Percentiles rank a stretch among this genome's conserved stretches.
These are phyloP conservation scores for Agrochola circellaris DNA, from an alignment of 2,888 invertebrate species.

Conservation along the genomic window DNA sequence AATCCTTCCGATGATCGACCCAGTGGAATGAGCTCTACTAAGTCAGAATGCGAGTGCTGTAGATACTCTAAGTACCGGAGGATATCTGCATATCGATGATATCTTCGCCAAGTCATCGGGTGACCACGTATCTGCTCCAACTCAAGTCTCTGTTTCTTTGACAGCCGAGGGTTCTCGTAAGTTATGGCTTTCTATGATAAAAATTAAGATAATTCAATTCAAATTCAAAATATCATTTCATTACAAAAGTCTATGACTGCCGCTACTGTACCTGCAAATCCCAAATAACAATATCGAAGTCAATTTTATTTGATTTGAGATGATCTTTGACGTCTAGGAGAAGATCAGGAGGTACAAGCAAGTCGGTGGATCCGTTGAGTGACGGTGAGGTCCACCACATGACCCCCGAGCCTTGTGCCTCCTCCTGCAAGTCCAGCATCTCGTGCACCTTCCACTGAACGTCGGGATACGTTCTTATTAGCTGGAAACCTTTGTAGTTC, in stretches of 20 bases:
- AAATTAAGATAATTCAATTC: constrained; percentile 22
- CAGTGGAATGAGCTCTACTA: constrained; percentile 93
- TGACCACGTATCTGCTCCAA: constrained; percentile 91
- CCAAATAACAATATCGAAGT: constrained; percentile 92
- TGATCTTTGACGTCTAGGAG: constrained; percentile 91
- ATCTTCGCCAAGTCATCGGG: constrained; percentile 93
- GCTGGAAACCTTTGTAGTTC: constrained; percentile 90
- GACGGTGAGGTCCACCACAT: constrained; percentile 90
- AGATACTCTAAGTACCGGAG: constrained; percentile 93
- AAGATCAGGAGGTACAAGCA: constrained; percentile 93
- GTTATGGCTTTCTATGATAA: constrained; percentile 91
- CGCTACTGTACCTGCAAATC: constrained; percentile 92
- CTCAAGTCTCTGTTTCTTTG: constrained; percentile 91
- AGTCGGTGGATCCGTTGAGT: constrained; percentile 91
- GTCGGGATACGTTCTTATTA: constrained; percentile 86
- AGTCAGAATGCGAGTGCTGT: constrained; percentile 91
- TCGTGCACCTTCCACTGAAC: constrained; percentile 85
- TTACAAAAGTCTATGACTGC: not conserved
- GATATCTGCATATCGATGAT: constrained; percentile 93
- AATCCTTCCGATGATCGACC: constrained; percentile 94
- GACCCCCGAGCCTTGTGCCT: constrained; percentile 86
- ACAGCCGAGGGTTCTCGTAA: constrained; percentile 92
- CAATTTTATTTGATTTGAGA: constrained; percentile 91
- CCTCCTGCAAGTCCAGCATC: constrained; percentile 86
- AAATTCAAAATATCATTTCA: not conserved